Evolutionary conservation across 2,888 invertebrate species (phyloP).

Genomic region (Euplagia quadripunctaria): DNA sequence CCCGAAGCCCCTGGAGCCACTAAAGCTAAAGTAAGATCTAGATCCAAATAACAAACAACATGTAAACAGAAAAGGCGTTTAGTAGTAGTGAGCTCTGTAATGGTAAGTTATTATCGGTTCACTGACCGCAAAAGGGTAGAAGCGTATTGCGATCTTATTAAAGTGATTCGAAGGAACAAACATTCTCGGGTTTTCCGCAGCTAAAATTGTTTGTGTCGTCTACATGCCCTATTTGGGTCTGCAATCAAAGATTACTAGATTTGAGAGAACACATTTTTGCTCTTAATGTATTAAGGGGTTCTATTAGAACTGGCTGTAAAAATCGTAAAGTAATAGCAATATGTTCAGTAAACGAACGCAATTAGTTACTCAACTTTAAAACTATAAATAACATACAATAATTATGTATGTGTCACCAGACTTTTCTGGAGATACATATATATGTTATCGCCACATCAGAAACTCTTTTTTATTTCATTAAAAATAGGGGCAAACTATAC

Average conservation of each 20-base stretch:
- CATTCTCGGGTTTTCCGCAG: slow-evolving; percentile 21
- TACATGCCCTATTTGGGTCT: neutral
- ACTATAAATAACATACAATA: too few species aligned
- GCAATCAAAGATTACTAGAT: neutral
- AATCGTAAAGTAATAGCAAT: neutral
- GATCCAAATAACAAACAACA: slow-evolving; percentile 22
- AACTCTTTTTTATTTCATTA: too few species aligned
- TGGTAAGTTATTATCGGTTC: slow-evolving; percentile 26
- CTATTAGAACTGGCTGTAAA: neutral
- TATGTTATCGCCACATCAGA: too few species aligned
- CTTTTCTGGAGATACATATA: too few species aligned
- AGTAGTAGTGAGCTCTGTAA: slow-evolving; percentile 18
- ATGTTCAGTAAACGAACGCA: neutral
- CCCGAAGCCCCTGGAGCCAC: neutral
- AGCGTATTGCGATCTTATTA: slow-evolving; percentile 22
- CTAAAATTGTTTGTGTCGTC: slow-evolving; percentile 21
- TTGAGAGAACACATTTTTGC: neutral
- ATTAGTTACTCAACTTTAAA: neutral
- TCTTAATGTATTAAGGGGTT: neutral
- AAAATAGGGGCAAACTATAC: too few species aligned
- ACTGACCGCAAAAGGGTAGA: slow-evolving; percentile 38
- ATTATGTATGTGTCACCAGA: too few species aligned
- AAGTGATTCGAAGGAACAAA: slow-evolving; percentile 33
- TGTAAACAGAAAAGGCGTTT: slow-evolving; percentile 25
- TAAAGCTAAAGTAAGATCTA: slow-evolving; percentile 16